Conservation (phyloP, 2,797 vertebrate species). For the Scleropages formosus region DNA sequence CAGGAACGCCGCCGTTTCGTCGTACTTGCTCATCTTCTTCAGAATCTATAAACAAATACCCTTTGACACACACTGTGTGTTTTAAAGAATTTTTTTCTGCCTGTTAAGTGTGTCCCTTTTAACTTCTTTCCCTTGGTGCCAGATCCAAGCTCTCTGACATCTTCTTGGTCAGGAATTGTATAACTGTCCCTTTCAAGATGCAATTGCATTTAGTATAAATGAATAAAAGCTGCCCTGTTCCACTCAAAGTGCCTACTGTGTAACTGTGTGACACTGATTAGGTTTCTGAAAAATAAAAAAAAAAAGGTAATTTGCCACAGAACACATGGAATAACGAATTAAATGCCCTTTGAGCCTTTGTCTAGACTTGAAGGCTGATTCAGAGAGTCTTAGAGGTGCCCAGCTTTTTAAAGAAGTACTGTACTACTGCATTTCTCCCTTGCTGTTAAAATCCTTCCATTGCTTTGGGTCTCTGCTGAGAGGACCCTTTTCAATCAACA, state of each 20-base stretch:
- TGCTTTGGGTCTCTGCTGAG: not conserved
- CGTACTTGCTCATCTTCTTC: constrained; percentile 61
- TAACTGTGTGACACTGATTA: not conserved
- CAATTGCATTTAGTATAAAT: not conserved
- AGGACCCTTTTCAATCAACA: not conserved
- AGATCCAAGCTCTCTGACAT: not conserved
- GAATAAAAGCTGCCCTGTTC: not conserved
- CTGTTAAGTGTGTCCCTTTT: not conserved
- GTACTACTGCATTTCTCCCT: not conserved
- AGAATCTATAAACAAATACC: not conserved
- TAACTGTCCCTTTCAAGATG: not conserved
- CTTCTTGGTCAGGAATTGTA: not conserved
- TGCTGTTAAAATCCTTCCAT: not conserved
- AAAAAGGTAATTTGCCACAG: not conserved
- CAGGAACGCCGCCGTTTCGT: constrained; percentile 54
- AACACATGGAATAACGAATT: not conserved
- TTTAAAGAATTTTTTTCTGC: no score
- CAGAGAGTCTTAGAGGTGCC: not conserved
- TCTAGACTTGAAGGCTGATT: not conserved
- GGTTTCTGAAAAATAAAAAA: not conserved
- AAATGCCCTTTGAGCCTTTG: not conserved
- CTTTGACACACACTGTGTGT: no score
- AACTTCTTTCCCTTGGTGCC: not conserved
- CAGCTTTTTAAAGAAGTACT: not conserved
- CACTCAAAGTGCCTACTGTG: not conserved